Evolutionary conservation across 2,797 vertebrate genomes (phyloP), one percentile per base, ranked within the genome.

Genomic region (Echeneis naucrates): DNA sequence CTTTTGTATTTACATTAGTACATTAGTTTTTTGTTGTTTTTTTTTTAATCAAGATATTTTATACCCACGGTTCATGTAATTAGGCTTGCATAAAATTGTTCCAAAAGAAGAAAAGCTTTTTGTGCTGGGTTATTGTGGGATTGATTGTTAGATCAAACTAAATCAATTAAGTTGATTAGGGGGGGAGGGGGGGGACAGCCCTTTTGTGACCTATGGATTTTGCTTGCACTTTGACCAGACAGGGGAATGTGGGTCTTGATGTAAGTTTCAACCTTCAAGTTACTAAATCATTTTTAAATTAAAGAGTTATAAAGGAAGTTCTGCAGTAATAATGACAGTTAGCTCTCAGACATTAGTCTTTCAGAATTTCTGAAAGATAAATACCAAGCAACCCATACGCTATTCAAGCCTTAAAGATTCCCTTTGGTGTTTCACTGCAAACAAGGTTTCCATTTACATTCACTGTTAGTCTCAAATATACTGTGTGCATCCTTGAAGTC

Each of bases 321-420:
- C 40, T 55, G 38, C 26, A 60, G 35, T 10, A 21, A 44, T 44
- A 47, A 69, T 58, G 51, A 37, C 44, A 55, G 61, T 77, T 11
- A 10, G 13, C 10, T 48, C 21, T 48, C 47, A 61, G 67, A 54
- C 51, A 19, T 17, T n/a, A 21, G 23, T 30, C 6, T 30, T 4
- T 32, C 23, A 11, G 27, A 58, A 40, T 48, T 17, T 17, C 47
- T 58, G 53, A 57, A 53, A 62, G 37, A 47, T 32, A 45, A 62
- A 57, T 48, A 50, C 6, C 35, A 2, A 0, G 19, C 6, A 7
- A 57, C 13, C 63, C 59, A 50, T 48, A 17, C 10, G 19, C 24
- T 9, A 32, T 24, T 69, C 19, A 52, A 38, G 53, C 48, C 32
- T 63, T 10, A 21, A 35, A 58, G 32, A 44, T 56, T 33, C 57